phyloP scores from a whole-genome alignment of 2,888 invertebrate species.

The Spialia ferax region DNA sequence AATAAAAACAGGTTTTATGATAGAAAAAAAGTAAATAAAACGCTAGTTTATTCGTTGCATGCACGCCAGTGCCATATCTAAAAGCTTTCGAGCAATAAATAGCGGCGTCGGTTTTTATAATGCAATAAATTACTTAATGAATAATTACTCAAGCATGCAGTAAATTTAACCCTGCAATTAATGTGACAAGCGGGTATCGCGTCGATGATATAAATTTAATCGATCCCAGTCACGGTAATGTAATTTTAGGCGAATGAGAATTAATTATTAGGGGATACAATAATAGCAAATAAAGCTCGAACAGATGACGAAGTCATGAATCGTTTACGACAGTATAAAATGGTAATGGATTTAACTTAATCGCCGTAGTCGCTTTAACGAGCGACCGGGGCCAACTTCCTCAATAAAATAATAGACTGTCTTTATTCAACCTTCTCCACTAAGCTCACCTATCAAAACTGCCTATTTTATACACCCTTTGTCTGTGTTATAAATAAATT shows the following conservation, averaged over 20 bases:
- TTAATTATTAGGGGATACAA: slow-evolving; percentile 49
- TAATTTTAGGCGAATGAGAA: slow-evolving; percentile 45
- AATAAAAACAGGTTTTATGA: slow-evolving; percentile 5
- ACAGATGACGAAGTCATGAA: slow-evolving; percentile 72
- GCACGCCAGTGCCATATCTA: slow-evolving; percentile 16
- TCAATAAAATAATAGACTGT: slow-evolving; percentile 80
- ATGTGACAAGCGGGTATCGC: slow-evolving; percentile 26
- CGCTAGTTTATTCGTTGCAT: background rate
- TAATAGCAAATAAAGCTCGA: slow-evolving; percentile 59
- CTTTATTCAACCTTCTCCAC: slow-evolving; percentile 48
- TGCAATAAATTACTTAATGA: slow-evolving; percentile 34
- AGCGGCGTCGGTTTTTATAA: slow-evolving; percentile 23
- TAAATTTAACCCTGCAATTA: slow-evolving; percentile 34
- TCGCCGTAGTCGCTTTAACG: slow-evolving; percentile 71
- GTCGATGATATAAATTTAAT: slow-evolving; percentile 33
- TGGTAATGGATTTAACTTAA: slow-evolving; percentile 81
- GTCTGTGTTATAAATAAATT: too few species aligned
- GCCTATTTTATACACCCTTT: slow-evolving; percentile 49
- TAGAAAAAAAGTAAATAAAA: background rate
- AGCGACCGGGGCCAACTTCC: slow-evolving; percentile 77
- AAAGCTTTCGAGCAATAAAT: slow-evolving; percentile 30
- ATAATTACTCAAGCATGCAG: slow-evolving; percentile 22
- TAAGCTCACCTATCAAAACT: slow-evolving; percentile 49
- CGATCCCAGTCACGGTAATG: slow-evolving; percentile 30
- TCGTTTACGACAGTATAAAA: slow-evolving; percentile 82